Base-by-base conservation (phyloP, 2,888 invertebrate species). In the Zygothrica quintamaculata region DNA sequence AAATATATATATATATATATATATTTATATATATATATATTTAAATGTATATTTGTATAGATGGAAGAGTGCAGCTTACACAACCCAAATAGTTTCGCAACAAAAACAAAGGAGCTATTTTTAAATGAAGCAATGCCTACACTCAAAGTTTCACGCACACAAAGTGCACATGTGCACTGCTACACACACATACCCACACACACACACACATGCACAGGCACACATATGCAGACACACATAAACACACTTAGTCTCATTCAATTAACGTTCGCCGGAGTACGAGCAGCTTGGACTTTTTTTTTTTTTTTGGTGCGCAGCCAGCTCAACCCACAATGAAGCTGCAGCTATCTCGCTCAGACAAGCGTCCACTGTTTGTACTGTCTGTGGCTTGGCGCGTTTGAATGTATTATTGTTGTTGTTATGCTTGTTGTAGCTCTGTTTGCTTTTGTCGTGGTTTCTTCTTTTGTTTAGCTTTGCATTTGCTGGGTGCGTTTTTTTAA, bases 71-170 rank as follows among this genome's bases (percentile, higher is more conserved):
- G 44, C 46, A 51, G 26, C 36, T 42, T 22, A 51, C 36, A 44
- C 59, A 67, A 51, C 53, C 75, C 64, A 56, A 74, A 57, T 57
- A 57, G 50, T 52, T 48, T 37, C 53, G 46, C 57, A 51, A 33
- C 70, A 62, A 53, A 69, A 69, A 74, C 75, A 74, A 73, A 57
- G 74, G 43, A 67, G 55, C 65, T 73, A 73, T 73, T 73, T 73
- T 74, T 69, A 73, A 73, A 73, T 75, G 50, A 75, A 73, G 75
- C 71, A 58, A 70, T 74, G 65, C 51, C 40, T 22, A 39, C 59
- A 64, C 46, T 52, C 40, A 47, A 31, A 50, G n/a, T 11, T 53
- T 34, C 15, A 46, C 22, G 31, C 42, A 15, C 34, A 44, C n/a
- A n/a, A n/a, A n/a, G n/a, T n/a, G n/a, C n/a, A n/a, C n/a, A n/a